These are phyloP conservation scores for Channa maculata DNA, from an alignment of 2,113 vertebrate genomes.

Conservation along the genomic window DNA sequence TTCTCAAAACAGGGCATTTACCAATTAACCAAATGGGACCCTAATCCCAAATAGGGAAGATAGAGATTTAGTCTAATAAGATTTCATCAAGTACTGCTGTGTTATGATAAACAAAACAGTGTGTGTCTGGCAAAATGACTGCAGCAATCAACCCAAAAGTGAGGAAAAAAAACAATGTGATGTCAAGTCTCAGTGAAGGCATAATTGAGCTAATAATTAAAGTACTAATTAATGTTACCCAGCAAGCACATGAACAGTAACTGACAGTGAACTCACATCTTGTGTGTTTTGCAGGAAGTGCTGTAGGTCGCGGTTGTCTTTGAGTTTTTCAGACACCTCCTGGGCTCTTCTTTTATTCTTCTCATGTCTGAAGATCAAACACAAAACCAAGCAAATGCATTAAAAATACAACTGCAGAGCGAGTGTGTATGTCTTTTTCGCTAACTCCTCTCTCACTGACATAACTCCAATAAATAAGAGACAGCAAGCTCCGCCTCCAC, in stretches of 20 bases:
- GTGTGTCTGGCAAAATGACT: slow-evolving; percentile 23
- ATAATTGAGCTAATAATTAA: slow-evolving; percentile 25
- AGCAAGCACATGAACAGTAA: slow-evolving; percentile 4
- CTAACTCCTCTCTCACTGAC: not conserved
- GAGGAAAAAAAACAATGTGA: slow-evolving; percentile 18
- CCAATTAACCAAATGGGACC: slow-evolving; percentile 50
- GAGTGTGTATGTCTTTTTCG: not conserved
- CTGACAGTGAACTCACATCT: slow-evolving; percentile 86
- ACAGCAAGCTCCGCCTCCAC: slow-evolving; percentile 19
- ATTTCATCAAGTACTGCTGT: not conserved
- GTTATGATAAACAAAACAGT: slow-evolving; percentile 3
- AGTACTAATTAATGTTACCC: slow-evolving; percentile 1
- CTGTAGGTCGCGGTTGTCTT: slow-evolving; percentile 92
- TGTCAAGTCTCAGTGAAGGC: slow-evolving; percentile 12
- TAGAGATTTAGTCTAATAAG: not conserved
- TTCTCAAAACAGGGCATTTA: slow-evolving; percentile 34
- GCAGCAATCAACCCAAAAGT: slow-evolving; percentile 10
- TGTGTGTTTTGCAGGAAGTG: slow-evolving; percentile 94
- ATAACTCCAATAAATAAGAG: slow-evolving; percentile 27
- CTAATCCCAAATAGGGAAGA: slow-evolving; percentile 17
- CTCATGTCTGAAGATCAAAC: slow-evolving; percentile 78
- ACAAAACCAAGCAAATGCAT: slow-evolving; percentile 27
- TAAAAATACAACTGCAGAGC: not conserved
- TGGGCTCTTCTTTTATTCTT: slow-evolving; percentile 83
- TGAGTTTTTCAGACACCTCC: slow-evolving; percentile 85